phyloP scores from a whole-genome alignment of 2,888 invertebrate species.

The Agelastica alni region DNA sequence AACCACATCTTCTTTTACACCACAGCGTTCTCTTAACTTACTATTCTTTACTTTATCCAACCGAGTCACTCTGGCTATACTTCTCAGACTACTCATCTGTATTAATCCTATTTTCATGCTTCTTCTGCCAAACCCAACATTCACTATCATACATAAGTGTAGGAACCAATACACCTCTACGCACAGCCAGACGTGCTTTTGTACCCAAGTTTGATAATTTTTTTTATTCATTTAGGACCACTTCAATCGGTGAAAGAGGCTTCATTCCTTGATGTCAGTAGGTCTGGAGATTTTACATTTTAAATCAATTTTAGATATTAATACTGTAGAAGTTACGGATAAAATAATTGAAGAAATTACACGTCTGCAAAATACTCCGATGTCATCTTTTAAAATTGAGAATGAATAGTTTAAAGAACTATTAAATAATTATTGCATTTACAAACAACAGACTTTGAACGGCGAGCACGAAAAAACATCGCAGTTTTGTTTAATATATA shows the following conservation, averaged over 20 bases:
- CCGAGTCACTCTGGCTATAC: too few species aligned
- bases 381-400: slow-evolving; percentile 28
- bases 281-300: slow-evolving; percentile 40
- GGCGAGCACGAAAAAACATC: slow-evolving; percentile 31
- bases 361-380: slow-evolving; percentile 25
- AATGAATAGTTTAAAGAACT: slow-evolving; percentile 30
- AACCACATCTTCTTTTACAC: too few species aligned
- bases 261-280: slow-evolving; percentile 34
- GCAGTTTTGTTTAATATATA: slow-evolving; percentile 20
- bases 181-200: too few species aligned
- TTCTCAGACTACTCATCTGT: too few species aligned
- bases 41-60: too few species aligned
- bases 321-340: slow-evolving; percentile 27
- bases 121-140: too few species aligned
- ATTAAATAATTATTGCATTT: slow-evolving; percentile 29
- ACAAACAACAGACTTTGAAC: slow-evolving; percentile 30
- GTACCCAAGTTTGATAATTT: too few species aligned
- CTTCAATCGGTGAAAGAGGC: slow-evolving; percentile 38
- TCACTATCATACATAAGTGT: too few species aligned
- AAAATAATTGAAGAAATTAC: slow-evolving; percentile 29
- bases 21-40: too few species aligned
- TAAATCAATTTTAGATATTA: slow-evolving; percentile 26
- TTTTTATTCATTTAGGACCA: slow-evolving; percentile 18
- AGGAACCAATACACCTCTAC: too few species aligned
- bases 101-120: too few species aligned